Percentiles rank a stretch among this genome's conserved stretches.
Evolutionary conservation across 2,797 vertebrate species (phyloP).

Genomic region (Brotogeris chrysoptera): DNA sequence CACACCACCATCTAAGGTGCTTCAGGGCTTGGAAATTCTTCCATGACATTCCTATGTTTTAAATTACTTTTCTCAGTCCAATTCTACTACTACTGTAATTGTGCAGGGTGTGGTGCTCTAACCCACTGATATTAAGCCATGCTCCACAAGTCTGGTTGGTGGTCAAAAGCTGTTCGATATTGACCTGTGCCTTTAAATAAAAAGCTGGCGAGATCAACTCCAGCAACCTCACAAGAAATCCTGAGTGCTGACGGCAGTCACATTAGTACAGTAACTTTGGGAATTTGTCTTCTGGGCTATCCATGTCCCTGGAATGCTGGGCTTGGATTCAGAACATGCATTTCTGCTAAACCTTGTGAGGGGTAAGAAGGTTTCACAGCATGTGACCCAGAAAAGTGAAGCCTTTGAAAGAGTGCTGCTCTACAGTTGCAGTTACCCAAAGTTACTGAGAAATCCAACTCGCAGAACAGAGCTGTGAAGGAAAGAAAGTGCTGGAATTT

Average conservation of each 20-base stretch:
- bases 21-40: neutral
- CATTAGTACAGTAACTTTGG: neutral
- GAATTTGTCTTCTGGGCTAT: slow-evolving; percentile 9
- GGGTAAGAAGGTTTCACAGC: neutral
- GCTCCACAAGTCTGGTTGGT: neutral
- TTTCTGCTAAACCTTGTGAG: slow-evolving; percentile 15
- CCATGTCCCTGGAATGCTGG: neutral
- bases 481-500: neutral
- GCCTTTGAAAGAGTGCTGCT: neutral
- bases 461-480: neutral
- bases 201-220: neutral
- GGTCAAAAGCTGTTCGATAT: neutral
- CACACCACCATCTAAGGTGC: neutral
- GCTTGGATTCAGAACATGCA: neutral
- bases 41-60: neutral
- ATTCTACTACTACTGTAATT: neutral
- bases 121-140: neutral
- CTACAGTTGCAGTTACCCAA: neutral
- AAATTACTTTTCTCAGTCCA: neutral
- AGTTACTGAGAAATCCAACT: neutral
- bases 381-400: neutral
- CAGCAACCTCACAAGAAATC: slow-evolving; percentile 13
- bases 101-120: neutral
- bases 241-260: neutral
- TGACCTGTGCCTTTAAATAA: neutral